Base-by-base conservation (phyloP, 2,888 invertebrate genomes). In the Endotricha flammealis region DNA sequence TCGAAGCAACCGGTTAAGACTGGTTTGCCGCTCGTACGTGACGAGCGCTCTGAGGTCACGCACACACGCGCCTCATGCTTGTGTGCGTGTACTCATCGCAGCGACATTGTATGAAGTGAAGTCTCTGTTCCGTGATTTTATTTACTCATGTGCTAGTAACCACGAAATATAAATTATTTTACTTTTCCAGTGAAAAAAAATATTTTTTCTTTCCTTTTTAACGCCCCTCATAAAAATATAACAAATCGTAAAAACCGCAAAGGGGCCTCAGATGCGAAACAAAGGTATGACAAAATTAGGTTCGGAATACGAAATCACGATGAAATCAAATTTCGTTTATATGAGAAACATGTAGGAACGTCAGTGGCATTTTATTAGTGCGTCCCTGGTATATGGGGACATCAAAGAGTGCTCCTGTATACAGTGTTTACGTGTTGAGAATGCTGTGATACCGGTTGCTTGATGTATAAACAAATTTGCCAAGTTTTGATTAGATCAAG, bases 401-500 rank as follows among this genome's bases (percentile, higher is more conserved):
- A 78, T 82, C 79, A 79, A 78, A 74, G 70, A 71, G 71, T 70
- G 70, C 71, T 66, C 70, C 70, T 60, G 65, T 59, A 59, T 62
- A 57, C 57, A 64, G 57, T 65, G 64, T 66, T 74, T 81, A 82
- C 82, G 82, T 82, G 83, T 70, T 53, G 63, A 54, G 82, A 80
- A 81, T 81, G 75, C 65, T 52, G 55, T 60, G 55, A 63, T 64
- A 63, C 35, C 42, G 53, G 53, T 29, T 46, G 49, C 58, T 60
- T 69, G 63, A 73, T 71, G 64, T 77, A 75, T 78, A 81, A 82
- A 77, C 79, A 81, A 76, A 81, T 80, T 85, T 75, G 65, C 66
- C 64, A 78, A 77, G 69, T 79, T 81, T 76, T 81, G 80, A 82
- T 80, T 77, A 73, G 69, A 83, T 81, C 77, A 74, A 68, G 63